Evolutionary conservation across 2,113 vertebrate genomes (phyloP).

Genomic region (Lamprotornis superbus): DNA sequence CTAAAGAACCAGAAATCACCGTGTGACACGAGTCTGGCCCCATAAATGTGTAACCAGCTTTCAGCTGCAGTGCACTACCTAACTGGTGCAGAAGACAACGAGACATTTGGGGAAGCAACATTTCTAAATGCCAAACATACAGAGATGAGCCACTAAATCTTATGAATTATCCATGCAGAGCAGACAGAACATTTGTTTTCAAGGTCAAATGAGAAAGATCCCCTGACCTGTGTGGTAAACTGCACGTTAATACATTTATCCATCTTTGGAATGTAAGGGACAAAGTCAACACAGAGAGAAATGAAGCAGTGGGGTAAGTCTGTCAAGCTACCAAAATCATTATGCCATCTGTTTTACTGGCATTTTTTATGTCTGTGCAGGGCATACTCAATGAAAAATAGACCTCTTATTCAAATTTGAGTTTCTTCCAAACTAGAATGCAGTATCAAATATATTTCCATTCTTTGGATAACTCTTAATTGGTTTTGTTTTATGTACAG

Average conservation of each 20-base stretch:
- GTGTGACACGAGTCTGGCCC: not conserved
- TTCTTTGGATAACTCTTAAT: not conserved
- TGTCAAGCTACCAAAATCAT: constrained; percentile 29
- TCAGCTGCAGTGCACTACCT: not conserved
- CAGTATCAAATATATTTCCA: not conserved
- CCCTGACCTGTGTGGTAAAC: constrained; percentile 38
- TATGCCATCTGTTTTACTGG: not conserved
- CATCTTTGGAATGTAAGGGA: constrained; percentile 18
- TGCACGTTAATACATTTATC: constrained; percentile 37
- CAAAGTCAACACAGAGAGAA: constrained; percentile 33
- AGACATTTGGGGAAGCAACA: not conserved
- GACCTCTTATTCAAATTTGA: not conserved
- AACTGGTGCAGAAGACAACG: not conserved
- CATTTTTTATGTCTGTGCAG: not conserved
- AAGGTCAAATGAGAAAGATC: constrained; percentile 42
- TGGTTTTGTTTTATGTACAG: not conserved
- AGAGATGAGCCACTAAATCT: constrained; percentile 37
- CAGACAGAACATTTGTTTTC: constrained; percentile 57
- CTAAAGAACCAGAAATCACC: not conserved
- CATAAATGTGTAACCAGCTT: not conserved
- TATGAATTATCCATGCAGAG: constrained; percentile 57
- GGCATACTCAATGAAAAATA: not conserved
- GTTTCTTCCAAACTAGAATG: not conserved
- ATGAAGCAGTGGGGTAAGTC: not conserved
- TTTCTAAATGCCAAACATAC: constrained; percentile 12